Conservation (phyloP, 2,797 vertebrate species). For the Ctenosaura bakeri region DNA sequence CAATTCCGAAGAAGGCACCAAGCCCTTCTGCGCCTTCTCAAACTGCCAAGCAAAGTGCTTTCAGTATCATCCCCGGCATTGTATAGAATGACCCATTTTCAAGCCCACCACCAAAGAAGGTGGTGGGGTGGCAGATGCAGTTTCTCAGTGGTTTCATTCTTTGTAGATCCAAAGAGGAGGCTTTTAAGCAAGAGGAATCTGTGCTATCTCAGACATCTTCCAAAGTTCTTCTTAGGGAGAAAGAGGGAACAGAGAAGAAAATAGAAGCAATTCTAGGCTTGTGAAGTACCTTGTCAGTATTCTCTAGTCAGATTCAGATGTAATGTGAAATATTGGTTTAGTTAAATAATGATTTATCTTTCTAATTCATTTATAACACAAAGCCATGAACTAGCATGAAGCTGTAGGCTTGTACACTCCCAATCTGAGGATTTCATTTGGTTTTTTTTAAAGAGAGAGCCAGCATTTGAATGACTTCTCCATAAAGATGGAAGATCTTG, state of each 20-base stretch:
- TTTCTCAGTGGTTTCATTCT: slow-evolving; percentile 41
- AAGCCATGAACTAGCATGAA: neutral
- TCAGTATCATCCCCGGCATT: slow-evolving; percentile 79
- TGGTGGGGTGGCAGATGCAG: too few species aligned
- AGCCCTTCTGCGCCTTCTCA: slow-evolving; percentile 52
- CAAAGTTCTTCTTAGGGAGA: slow-evolving; percentile 9
- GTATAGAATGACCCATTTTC: slow-evolving; percentile 72
- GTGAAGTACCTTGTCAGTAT: neutral
- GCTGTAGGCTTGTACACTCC: neutral
- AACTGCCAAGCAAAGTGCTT: slow-evolving; percentile 64
- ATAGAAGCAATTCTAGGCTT: neutral
- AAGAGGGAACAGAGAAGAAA: slow-evolving; percentile 29
- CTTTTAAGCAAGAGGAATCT: slow-evolving; percentile 10
- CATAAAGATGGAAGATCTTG: neutral
- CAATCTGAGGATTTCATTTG: neutral
- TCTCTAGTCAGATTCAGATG: neutral
- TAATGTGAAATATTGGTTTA: neutral
- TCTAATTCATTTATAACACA: neutral
- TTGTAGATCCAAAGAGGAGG: slow-evolving; percentile 11
- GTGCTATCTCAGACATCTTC: slow-evolving; percentile 5
- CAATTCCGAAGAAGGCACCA: slow-evolving; percentile 61
- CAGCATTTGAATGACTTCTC: neutral
- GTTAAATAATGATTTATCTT: neutral
- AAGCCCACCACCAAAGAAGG: slow-evolving; percentile 60
- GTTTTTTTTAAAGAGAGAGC: too few species aligned